Evolutionary conservation across 2,888 invertebrate species (phyloP), one percentile per base, ranked within the genome.

Genomic region (Ochropleura leucogaster): DNA sequence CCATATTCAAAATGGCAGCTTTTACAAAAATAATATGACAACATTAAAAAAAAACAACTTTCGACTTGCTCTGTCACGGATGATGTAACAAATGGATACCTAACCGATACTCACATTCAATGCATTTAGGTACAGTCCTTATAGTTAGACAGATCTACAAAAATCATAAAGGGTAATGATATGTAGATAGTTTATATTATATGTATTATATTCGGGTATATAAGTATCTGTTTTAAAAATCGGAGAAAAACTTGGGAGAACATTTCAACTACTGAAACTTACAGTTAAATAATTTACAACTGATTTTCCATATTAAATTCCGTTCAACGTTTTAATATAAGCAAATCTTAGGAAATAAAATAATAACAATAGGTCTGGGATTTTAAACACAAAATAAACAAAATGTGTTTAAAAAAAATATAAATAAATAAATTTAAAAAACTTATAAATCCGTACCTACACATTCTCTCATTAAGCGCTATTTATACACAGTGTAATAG

Each of bases 141-240:
- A 79, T 4, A 59, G 40, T 72, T 65, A 78, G n/a, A 73, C 65
- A 57, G 62, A 67, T 84, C 84, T 82, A 84, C 72, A 76, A 75
- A 78, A 79, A 69, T 65, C 72, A 82, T 83, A 86, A 55, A 72
- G 68, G 68, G 68, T 87, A 88, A 81, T 89, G 89, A 89, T 89
- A 89, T 89, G 89, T 89, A 81, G 81, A 87, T 82, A 83, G 77
- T 69, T 80, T 72, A 79, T 81, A 74, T 75, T 63, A 30, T 30
- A 30, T 30, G 30, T 30, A 30, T 30, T 30, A 30, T 78, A 72
- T 82, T 79, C 74, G 73, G 76, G 42, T 80, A 55, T 46, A n/a
- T n/a, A n/a, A n/a, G n/a, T n/a, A 70, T n/a, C 51, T 78, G 70
- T 53, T 67, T 71, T 62, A 74, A 16, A 73, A 57, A 62, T 72